Percentiles rank a stretch among this genome's conserved stretches.
phyloP scores from a whole-genome alignment of 2,888 invertebrate species.

The Lypha dubia region DNA sequence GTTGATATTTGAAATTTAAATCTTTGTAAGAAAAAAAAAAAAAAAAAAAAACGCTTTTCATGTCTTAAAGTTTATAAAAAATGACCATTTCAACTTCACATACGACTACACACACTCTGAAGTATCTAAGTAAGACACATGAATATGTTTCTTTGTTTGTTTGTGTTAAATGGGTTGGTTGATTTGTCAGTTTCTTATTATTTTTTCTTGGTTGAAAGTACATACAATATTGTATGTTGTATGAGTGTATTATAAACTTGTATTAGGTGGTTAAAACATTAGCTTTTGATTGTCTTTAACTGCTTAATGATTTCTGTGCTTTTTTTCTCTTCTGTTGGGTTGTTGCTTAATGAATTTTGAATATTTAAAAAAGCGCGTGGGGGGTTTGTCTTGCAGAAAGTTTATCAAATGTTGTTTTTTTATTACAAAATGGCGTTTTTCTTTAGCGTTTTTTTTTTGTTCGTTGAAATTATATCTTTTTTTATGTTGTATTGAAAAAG shows the following conservation, averaged over 20 bases:
- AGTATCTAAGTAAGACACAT: constrained; percentile 16
- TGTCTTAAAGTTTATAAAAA: constrained; percentile 61
- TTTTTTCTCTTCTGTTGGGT: too few species aligned
- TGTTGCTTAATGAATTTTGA: constrained; percentile 45
- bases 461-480: not conserved
- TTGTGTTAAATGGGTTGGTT: constrained; percentile 57
- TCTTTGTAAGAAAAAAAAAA: constrained; percentile 45
- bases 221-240: constrained; percentile 8
- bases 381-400: constrained; percentile 41
- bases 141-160: constrained; percentile 7
- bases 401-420: constrained; percentile 8
- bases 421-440: constrained; percentile 66
- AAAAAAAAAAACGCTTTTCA: constrained; percentile 48
- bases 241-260: constrained; percentile 29
- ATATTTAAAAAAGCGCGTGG: constrained; percentile 51
- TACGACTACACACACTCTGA: not conserved
- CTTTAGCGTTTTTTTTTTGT: not conserved
- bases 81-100: constrained; percentile 62
- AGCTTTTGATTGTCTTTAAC: constrained; percentile 41
- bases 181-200: constrained; percentile 52
- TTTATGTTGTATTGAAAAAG: not conserved
- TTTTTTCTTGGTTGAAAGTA: not conserved
- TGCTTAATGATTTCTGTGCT: constrained; percentile 48
- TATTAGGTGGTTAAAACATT: constrained; percentile 37
- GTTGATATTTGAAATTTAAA: constrained; percentile 62